These are phyloP conservation scores for Acleris holmiana DNA, from an alignment of 2,888 invertebrate species.

Conservation along the genomic window DNA sequence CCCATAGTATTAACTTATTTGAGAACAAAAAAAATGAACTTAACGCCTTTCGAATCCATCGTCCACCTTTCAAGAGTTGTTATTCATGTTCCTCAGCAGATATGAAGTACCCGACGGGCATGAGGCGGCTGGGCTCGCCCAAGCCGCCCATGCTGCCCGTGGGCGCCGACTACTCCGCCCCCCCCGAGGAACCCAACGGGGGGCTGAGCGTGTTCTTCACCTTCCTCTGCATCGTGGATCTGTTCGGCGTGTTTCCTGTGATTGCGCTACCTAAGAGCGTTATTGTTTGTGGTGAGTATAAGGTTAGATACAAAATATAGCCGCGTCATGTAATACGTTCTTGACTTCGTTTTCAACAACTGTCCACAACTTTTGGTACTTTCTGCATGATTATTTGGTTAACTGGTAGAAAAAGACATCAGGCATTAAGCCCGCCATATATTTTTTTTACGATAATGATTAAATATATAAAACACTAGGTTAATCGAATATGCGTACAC, in stretches of 20 bases:
- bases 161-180: constrained; percentile 53
- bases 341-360: too few relatives aligned
- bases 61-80: not conserved
- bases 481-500: too few relatives aligned
- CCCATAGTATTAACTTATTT: too few relatives aligned
- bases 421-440: too few relatives aligned
- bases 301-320: not conserved
- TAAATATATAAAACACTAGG: too few relatives aligned
- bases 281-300: constrained; percentile 88
- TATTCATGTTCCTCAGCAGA: constrained; percentile 9
- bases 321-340: too few relatives aligned
- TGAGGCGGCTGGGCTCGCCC: constrained; percentile 29
- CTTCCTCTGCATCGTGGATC: constrained; percentile 90
- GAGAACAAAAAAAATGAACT: too few relatives aligned
- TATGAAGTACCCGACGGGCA: constrained; percentile 55
- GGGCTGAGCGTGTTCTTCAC: constrained; percentile 89
- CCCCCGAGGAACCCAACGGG: constrained; percentile 61
- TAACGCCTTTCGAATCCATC: not conserved
- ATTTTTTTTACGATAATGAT: too few relatives aligned
- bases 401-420: too few relatives aligned
- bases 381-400: too few relatives aligned
- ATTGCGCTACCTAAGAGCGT: constrained; percentile 90
- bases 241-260: constrained; percentile 93
- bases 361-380: too few relatives aligned
- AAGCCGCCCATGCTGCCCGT: constrained; percentile 52